Conservation (phyloP, 53 echinoderm and acorn worm genomes). For the Patiria pectinifera region DNA sequence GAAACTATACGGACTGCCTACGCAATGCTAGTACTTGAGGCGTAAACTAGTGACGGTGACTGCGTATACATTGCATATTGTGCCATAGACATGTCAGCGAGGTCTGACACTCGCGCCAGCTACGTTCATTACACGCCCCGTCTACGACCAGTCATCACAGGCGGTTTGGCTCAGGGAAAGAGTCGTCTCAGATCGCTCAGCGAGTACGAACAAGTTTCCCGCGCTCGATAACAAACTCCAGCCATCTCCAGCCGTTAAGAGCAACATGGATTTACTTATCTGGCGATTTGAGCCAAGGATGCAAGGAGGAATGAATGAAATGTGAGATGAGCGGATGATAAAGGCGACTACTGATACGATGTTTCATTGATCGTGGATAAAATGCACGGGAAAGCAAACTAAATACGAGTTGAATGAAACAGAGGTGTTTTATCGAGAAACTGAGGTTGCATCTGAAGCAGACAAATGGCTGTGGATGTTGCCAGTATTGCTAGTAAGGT, state of each 20-base stretch:
- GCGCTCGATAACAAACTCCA: background rate
- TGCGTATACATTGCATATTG: constrained; percentile 1
- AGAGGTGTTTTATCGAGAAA: background rate
- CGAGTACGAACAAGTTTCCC: constrained; percentile 1
- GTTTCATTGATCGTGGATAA: background rate
- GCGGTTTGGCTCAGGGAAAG: constrained; percentile 2
- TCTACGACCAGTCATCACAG: background rate
- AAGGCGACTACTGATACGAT: background rate
- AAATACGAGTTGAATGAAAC: background rate
- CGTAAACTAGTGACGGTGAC: background rate
- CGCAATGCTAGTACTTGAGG: background rate
- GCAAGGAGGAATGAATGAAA: background rate
- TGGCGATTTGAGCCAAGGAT: background rate
- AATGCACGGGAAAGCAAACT: background rate
- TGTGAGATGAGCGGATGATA: background rate
- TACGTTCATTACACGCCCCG: background rate
- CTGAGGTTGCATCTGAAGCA: constrained; percentile 4
- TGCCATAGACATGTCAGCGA: constrained; percentile 31
- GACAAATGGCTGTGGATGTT: constrained; percentile 19
- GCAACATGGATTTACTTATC: constrained; percentile 36
- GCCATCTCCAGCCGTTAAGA: background rate
- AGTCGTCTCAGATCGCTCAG: background rate
- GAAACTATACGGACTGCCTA: background rate
- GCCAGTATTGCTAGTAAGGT: constrained; percentile 14
- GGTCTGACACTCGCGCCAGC: background rate